Evolutionary conservation across 2,797 vertebrate species (phyloP).

Genomic region (Sebastes hubbsi): DNA sequence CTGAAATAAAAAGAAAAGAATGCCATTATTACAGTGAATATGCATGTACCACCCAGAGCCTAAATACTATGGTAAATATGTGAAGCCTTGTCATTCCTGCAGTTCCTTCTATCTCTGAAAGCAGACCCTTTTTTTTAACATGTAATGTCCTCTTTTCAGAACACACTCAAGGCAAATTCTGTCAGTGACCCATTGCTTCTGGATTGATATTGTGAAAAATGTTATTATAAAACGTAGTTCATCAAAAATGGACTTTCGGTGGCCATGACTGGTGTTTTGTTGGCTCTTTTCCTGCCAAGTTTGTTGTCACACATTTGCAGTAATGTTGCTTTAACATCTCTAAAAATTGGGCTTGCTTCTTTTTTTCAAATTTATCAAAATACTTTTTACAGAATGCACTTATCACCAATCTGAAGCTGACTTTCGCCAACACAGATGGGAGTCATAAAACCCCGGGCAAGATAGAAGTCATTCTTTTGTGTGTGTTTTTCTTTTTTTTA

Average conservation of each 20-base stretch:
- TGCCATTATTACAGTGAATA: not conserved
- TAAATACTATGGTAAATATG: not conserved
- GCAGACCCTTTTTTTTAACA: constrained; percentile 8
- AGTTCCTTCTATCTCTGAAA: constrained; percentile 26
- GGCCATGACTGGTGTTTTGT: constrained; percentile 41
- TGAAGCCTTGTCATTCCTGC: constrained; percentile 9
- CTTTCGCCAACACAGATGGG: constrained; percentile 10
- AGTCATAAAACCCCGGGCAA: constrained; percentile 10
- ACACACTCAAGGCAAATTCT: constrained; percentile 33
- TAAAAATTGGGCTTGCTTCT: constrained; percentile 10
- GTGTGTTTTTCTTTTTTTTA: constrained; percentile 33
- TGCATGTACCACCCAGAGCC: not conserved
- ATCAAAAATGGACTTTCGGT: constrained; percentile 34
- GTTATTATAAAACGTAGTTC: constrained; percentile 23
- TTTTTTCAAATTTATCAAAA: constrained; percentile 2
- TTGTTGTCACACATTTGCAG: constrained; percentile 29
- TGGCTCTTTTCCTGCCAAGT: constrained; percentile 37
- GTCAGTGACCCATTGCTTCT: constrained; percentile 19
- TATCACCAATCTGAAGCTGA: constrained; percentile 8
- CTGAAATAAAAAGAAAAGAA: not conserved
- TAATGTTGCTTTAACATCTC: constrained; percentile 26
- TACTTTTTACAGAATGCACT: constrained; percentile 18
- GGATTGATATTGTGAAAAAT: constrained; percentile 34
- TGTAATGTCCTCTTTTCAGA: constrained; percentile 48
- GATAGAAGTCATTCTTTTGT: constrained; percentile 8